Percentiles rank a stretch among this genome's conserved stretches.
These are phyloP conservation scores for Heterochromis multidens DNA, from an alignment of 2,113 vertebrate species.

Conservation along the genomic window DNA sequence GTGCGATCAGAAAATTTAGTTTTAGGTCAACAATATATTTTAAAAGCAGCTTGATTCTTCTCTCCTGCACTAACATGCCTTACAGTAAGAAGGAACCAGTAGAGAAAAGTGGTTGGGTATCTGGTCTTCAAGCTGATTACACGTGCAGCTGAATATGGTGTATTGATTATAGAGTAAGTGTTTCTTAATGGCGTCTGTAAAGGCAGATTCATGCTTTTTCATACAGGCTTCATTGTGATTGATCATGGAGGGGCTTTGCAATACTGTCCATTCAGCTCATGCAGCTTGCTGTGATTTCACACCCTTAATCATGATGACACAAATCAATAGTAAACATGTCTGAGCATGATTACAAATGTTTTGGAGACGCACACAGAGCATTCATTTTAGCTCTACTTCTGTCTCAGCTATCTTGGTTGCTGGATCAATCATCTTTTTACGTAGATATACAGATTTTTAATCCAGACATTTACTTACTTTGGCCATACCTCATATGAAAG, in stretches of 20 bases:
- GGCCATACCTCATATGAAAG: too few relatives aligned
- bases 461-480: not conserved
- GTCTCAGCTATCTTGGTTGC: not conserved
- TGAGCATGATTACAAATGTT: not conserved
- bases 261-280: conserved; percentile 1
- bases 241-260: not conserved
- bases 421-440: not conserved
- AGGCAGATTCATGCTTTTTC: not conserved
- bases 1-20: not conserved
- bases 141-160: not conserved
- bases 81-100: not conserved
- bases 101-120: not conserved
- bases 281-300: not conserved
- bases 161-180: not conserved
- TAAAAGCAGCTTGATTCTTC: not conserved
- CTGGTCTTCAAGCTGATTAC: not conserved
- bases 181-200: not conserved
- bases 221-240: not conserved
- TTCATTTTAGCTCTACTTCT: not conserved
- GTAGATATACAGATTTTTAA: accelerated
- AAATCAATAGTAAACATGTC: conserved; percentile 39
- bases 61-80: not conserved
- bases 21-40: not conserved
- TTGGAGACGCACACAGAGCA: not conserved
- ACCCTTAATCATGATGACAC: not conserved